Conservation (phyloP, 2,888 invertebrate genomes). For the Lasioglossum malachurum region DNA sequence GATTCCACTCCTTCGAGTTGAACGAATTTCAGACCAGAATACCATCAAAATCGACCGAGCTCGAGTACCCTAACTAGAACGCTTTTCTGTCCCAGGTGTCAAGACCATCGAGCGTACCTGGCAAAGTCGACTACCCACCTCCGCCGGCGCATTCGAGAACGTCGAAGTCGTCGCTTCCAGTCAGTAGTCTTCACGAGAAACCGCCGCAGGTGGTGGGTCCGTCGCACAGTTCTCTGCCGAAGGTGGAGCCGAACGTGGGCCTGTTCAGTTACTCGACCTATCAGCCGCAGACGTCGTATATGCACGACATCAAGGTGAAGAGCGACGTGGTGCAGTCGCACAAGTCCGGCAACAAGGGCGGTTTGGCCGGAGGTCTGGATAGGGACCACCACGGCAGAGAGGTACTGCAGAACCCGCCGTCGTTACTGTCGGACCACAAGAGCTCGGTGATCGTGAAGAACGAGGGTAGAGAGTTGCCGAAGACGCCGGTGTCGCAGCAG, state of each 20-base stretch:
- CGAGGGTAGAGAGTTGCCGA: slow-evolving; percentile 88
- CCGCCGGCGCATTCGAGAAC: slow-evolving; percentile 85
- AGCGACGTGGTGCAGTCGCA: slow-evolving; percentile 84
- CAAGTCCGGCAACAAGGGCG: slow-evolving; percentile 81
- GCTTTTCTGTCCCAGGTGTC: slow-evolving; percentile 74
- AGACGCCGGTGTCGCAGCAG: slow-evolving; percentile 85
- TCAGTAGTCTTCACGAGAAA: slow-evolving; percentile 81
- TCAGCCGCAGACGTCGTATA: slow-evolving; percentile 84
- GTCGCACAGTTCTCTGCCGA: slow-evolving; percentile 84
- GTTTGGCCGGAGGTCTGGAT: slow-evolving; percentile 82
- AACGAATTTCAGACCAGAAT: background rate
- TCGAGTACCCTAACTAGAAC: background rate
- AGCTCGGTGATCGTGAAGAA: slow-evolving; percentile 93
- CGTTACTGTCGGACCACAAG: slow-evolving; percentile 89
- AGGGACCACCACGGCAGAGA: slow-evolving; percentile 82
- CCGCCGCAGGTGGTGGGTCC: slow-evolving; percentile 67
- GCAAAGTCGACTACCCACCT: slow-evolving; percentile 83
- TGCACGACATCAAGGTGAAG: slow-evolving; percentile 88
- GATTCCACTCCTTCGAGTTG: background rate
- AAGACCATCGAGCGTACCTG: slow-evolving; percentile 82
- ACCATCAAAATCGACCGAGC: too few relatives aligned
- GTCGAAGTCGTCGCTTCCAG: slow-evolving; percentile 82
- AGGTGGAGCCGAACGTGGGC: slow-evolving; percentile 89
- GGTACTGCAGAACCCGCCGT: slow-evolving; percentile 88
- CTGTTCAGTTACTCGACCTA: slow-evolving; percentile 89